phyloP scores from a whole-genome alignment of 2,797 vertebrate species.

The Enteromius unitaeniatus region DNA sequence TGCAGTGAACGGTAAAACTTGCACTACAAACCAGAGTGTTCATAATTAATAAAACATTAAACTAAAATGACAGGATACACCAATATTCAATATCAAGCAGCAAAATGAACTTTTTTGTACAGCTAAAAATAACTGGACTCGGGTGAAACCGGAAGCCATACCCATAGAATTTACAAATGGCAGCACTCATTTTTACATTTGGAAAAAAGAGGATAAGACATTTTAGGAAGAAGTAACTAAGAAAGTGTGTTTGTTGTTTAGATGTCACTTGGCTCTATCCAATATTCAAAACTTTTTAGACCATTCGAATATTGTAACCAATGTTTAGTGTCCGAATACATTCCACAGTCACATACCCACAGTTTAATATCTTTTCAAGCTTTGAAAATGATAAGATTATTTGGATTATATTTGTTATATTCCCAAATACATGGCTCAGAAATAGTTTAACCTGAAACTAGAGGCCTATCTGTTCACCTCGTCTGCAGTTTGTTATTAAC shows the following conservation, averaged over 20 bases:
- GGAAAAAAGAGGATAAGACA: not conserved
- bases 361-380: not conserved
- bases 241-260: not conserved
- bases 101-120: too few relatives aligned
- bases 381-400: not conserved
- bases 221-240: not conserved
- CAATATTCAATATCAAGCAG: too few relatives aligned
- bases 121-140: too few relatives aligned
- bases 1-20: too few relatives aligned
- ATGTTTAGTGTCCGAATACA: not conserved
- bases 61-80: too few relatives aligned
- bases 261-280: not conserved
- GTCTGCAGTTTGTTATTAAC: not conserved
- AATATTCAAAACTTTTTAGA: not conserved
- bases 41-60: too few relatives aligned
- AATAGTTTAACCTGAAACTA: not conserved
- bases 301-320: not conserved
- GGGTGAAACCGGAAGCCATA: too few relatives aligned
- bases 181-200: too few relatives aligned
- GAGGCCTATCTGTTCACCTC: not conserved
- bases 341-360: not conserved
- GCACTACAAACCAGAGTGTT: too few relatives aligned
- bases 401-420: not conserved
- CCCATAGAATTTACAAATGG: too few relatives aligned
- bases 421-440: not conserved